Base-by-base conservation (phyloP, 2,113 vertebrate species). In the Scomber scombrus region DNA sequence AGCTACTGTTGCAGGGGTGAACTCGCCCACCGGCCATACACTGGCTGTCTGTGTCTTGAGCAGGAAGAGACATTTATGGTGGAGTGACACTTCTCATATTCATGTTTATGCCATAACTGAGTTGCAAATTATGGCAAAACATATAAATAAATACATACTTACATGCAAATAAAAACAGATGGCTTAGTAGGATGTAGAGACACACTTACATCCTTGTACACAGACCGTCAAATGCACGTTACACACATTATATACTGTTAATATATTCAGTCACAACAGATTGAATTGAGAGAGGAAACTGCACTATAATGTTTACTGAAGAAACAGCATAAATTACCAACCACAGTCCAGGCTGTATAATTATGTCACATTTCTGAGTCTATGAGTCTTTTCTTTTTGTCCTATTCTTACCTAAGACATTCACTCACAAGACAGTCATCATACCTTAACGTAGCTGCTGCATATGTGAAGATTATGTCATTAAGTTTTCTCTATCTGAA, bases 1-100 rank as follows among this genome's bases (percentile, higher is more conserved):
- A 72, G 85, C 64, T 82, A 67, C 81, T 65, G 82, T 49, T 81
- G 85, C 73, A 78, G 87, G 90, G 89, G 82, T 85, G 73, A 85
- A 85, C 75, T 74, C 34, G 18, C 66, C 66, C 78, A 61, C 61
- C 74, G 18, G 11, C 73, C 9, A 11, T 31, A 61, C 64, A 58
- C 67, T 8, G 67, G 19, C 49, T 64, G 60, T 43, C 75, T 78
- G 76, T 0, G 11, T 71, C 75, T 84, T 60, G 18, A 60, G 75
- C 77, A 85, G 83, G 81, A 85, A 82, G 78, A 78, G 49, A 52
- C 71, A 63, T 16, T 70, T 46, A 79, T 0, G 5, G 19, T 11
- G 14, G 64, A 77, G 51, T 18, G 18, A 51, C 40, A 75, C 61
- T 60, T n/a, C 60, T 75, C 63, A 54, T 51, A 21, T 62, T 78